Evolutionary conservation across 2,888 invertebrate species (phyloP).

Genomic region (Beris chalybata): DNA sequence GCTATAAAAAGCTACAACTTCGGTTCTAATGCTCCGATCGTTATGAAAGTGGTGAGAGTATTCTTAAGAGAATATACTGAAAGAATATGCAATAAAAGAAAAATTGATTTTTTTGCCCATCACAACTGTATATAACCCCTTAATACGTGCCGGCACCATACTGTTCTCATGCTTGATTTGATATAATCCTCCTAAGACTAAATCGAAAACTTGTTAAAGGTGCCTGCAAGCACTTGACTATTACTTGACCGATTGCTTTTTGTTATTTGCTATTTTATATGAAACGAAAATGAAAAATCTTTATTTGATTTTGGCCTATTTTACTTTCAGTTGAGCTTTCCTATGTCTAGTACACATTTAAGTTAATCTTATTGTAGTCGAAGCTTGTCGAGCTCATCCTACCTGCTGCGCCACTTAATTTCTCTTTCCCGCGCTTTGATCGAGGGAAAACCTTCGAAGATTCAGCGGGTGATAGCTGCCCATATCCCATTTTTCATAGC

Average conservation of each 20-base stretch:
- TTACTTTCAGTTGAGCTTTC: slow-evolving; percentile 5
- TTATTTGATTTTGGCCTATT: slow-evolving; percentile 7
- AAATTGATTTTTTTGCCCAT: too few relatives aligned
- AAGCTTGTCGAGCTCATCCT: slow-evolving; percentile 3
- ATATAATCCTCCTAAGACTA: not conserved
- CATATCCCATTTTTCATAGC: not conserved
- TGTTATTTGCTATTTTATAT: too few relatives aligned
- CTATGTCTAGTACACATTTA: not conserved
- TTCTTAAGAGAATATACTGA: too few relatives aligned
- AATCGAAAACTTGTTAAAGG: slow-evolving; percentile 9
- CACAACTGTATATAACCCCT: too few relatives aligned
- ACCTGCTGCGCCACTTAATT: slow-evolving; percentile 5
- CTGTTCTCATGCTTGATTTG: slow-evolving; percentile 3
- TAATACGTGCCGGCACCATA: slow-evolving; percentile 6
- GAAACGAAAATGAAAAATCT: not conserved
- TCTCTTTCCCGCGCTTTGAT: not conserved
- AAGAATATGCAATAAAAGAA: too few relatives aligned
- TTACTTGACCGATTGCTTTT: slow-evolving; percentile 5
- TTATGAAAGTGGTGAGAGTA: too few relatives aligned
- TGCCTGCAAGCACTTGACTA: slow-evolving; percentile 5
- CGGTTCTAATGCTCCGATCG: too few relatives aligned
- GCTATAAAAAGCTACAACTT: too few relatives aligned
- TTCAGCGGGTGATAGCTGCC: not conserved
- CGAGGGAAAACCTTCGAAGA: not conserved
- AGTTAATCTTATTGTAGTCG: not conserved